Conservation (phyloP, 2,797 vertebrate species). For the Taeniopygia guttata region DNA sequence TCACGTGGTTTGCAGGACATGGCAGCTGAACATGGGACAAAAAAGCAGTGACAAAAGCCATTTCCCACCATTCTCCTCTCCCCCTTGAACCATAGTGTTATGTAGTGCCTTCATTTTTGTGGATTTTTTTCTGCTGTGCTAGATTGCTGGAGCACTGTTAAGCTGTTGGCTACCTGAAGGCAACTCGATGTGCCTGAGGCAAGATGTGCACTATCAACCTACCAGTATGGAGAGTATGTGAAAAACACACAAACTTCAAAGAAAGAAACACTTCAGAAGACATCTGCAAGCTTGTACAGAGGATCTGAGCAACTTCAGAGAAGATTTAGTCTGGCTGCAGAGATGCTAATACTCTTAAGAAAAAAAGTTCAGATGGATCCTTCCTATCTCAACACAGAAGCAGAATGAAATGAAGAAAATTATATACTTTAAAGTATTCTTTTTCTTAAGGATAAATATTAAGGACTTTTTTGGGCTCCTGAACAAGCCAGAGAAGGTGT, state of each 20-base stretch:
- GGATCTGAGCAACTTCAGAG: neutral
- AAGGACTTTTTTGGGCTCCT: neutral
- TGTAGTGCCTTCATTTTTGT: neutral
- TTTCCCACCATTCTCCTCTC: neutral
- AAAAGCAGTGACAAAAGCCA: neutral
- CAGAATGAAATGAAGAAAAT: neutral
- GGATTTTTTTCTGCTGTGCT: neutral
- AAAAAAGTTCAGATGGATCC: neutral
- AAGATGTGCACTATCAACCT: neutral
- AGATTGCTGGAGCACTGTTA: neutral
- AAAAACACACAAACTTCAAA: neutral
- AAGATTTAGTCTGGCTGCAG: neutral
- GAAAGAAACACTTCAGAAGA: neutral
- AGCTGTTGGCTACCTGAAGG: neutral
- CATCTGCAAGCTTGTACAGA: neutral
- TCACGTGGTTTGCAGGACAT: neutral
- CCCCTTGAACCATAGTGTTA: fast-evolving
- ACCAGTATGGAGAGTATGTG: neutral
- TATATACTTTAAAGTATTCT: fast-evolving
- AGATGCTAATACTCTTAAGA: neutral
- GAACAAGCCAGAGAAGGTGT: neutral
- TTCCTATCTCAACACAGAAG: neutral
- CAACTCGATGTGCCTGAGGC: neutral
- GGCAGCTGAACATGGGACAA: neutral
- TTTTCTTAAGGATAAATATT: neutral